These are phyloP conservation scores for Macrophya alboannulata DNA, from an alignment of 2,888 invertebrate genomes.

Conservation along the genomic window DNA sequence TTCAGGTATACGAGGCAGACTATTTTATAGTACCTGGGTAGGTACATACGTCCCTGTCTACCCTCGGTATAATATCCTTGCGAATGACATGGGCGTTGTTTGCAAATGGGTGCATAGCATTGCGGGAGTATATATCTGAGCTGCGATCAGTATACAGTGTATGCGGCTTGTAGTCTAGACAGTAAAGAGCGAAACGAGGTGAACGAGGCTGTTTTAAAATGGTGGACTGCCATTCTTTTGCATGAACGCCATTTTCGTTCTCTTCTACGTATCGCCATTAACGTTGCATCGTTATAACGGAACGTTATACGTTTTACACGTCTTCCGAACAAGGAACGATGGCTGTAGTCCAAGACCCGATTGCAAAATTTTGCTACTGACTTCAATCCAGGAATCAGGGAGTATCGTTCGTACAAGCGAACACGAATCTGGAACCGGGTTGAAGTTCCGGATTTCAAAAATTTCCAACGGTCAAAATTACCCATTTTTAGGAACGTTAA, in stretches of 20 bases:
- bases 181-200: background rate
- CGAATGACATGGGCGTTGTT: background rate
- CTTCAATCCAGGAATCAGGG: background rate
- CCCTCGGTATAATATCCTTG: background rate
- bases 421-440: background rate
- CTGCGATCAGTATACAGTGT: background rate
- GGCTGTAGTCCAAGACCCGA: background rate
- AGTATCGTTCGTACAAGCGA: background rate
- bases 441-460: no score
- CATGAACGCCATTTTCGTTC: slow-evolving; percentile 33
- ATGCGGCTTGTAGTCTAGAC: slow-evolving; percentile 13
- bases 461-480: no score
- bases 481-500: no score
- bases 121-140: background rate
- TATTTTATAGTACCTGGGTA: background rate
- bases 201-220: slow-evolving; percentile 10
- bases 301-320: no score
- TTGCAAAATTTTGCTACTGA: background rate
- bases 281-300: background rate
- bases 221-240: background rate
- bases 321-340: background rate
- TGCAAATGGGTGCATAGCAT: background rate
- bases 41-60: background rate
- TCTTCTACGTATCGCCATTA: slow-evolving; percentile 9
- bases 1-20: background rate